Evolutionary conservation across 2,797 vertebrate species (phyloP), one percentile per base, ranked within the genome.

Genomic region (Ctenopoma kingsleyae): DNA sequence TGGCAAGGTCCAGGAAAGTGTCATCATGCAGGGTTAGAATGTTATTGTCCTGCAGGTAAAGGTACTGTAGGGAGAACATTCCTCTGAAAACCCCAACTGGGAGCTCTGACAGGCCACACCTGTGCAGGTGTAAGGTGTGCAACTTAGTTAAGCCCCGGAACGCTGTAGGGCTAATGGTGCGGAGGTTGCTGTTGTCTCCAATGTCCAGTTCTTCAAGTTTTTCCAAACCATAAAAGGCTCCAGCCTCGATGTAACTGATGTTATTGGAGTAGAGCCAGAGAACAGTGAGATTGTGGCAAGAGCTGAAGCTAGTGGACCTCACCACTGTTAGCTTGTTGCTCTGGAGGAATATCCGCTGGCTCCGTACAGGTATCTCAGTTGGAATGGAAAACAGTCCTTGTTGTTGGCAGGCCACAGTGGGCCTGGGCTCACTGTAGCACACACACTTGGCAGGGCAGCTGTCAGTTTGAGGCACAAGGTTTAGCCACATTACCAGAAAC

Each of bases 261-360:
- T 97, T 96, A 74, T 99, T 99, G n/a, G 98, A 99, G 88, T 99
- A 96, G 50, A 99, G 94, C 97, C 96, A 98, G 70, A 99, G 95
- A 66, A 99, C 97, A 0, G 96, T 98, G 85, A 99, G 96, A 90
- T 99, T 99, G 81, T 95, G 96, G 83, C 96, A 96, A 30, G 94
- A 97, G 71, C 96, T 97, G 91, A 99, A 99, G 92, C 97, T 95
- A 76, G 96, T 96, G 19, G 97, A 97, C 10, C 91, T 93, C 79
- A 99, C 95, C 41, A 96, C 92, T 0, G 95, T 93, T 36, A 99
- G 96, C 76, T 92, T 96, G 95, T 99, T 99, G 93, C 94, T 97
- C 80, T 99, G 97, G 40, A 99, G 95, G 91, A 98, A 99, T 92
- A 99, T 96, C 77, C 98, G 94, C 89, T 99, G 98, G 92, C 96